These are phyloP conservation scores for Geodia barretti DNA, from an alignment of 37 sponge, comb jelly and placozoan genomes.

Conservation along the genomic window DNA sequence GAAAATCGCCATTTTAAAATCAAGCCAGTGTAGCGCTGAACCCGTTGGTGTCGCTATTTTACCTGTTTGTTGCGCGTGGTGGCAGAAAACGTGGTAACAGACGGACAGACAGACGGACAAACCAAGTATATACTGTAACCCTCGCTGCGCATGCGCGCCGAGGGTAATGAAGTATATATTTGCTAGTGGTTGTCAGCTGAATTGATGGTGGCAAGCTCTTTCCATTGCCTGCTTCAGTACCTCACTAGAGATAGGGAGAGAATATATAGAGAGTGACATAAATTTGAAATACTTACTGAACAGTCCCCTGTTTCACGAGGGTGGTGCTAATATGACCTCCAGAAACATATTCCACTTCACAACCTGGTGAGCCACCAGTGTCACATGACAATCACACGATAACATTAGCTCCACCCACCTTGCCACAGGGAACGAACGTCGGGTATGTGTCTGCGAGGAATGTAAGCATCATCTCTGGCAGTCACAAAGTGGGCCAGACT, in stretches of 20 bases:
- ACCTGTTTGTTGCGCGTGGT: too few relatives aligned
- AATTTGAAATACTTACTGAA: background rate
- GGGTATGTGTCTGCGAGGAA: slow-evolving; percentile 57
- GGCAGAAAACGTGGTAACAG: too few relatives aligned
- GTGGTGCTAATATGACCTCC: slow-evolving; percentile 77
- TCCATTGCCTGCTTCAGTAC: slow-evolving; percentile 18
- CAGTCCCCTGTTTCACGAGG: slow-evolving; percentile 29
- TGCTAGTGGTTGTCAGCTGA: too few relatives aligned
- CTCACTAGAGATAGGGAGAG: background rate
- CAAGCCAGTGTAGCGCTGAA: too few relatives aligned
- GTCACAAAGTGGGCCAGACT: slow-evolving; percentile 41
- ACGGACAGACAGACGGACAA: too few relatives aligned
- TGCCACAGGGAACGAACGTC: slow-evolving; percentile 68
- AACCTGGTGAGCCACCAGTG: slow-evolving; percentile 50
- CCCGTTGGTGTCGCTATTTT: too few relatives aligned
- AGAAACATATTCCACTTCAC: slow-evolving; percentile 68
- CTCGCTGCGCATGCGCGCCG: too few relatives aligned
- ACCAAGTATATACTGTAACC: too few relatives aligned
- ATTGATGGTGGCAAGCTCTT: too few relatives aligned
- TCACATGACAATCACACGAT: background rate
- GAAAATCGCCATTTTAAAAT: too few relatives aligned
- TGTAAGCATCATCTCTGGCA: slow-evolving; percentile 73
- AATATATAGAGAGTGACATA: background rate
- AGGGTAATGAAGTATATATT: too few relatives aligned
- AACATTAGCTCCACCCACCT: slow-evolving; percentile 41